phyloP scores from a whole-genome alignment of 2,113 vertebrate species.

The Tylochromis polylepis region DNA sequence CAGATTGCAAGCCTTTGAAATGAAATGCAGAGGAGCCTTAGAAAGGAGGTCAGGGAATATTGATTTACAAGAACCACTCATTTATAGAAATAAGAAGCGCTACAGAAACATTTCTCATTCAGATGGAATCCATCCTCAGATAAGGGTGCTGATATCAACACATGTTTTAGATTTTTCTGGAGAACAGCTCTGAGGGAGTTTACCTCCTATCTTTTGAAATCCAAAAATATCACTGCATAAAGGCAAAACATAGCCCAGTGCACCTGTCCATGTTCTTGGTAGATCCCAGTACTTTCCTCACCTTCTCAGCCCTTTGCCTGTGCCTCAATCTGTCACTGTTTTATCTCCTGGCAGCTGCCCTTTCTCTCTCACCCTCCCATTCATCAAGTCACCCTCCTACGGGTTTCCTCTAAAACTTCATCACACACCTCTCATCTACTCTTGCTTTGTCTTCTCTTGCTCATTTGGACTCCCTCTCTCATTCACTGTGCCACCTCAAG shows the following conservation, averaged over 20 bases:
- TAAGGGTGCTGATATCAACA: not conserved
- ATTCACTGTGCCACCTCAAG: not conserved
- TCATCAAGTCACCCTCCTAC: conserved; percentile 15
- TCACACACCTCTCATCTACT: conserved; percentile 5
- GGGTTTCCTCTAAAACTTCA: not conserved
- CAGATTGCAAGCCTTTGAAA: not conserved
- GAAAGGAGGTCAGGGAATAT: not conserved
- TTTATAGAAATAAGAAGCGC: not conserved
- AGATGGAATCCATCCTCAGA: not conserved
- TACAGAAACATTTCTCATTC: not conserved
- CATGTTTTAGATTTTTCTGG: not conserved
- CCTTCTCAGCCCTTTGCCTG: conserved; percentile 7
- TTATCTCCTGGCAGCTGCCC: conserved; percentile 38
- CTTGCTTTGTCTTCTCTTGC: not conserved
- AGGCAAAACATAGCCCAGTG: not conserved
- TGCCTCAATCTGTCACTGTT: conserved; percentile 23
- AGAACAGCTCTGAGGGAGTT: not conserved
- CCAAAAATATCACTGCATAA: not conserved
- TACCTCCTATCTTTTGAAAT: not conserved
- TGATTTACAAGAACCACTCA: not conserved
- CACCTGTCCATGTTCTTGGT: not conserved
- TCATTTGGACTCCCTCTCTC: not conserved
- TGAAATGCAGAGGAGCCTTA: not conserved
- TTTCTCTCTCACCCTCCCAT: conserved; percentile 18
- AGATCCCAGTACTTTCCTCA: not conserved